Percentiles rank a stretch among this genome's conserved stretches.
These are phyloP conservation scores for Agonopterix subpropinquella DNA, from an alignment of 2,888 invertebrate genomes.

Conservation along the genomic window DNA sequence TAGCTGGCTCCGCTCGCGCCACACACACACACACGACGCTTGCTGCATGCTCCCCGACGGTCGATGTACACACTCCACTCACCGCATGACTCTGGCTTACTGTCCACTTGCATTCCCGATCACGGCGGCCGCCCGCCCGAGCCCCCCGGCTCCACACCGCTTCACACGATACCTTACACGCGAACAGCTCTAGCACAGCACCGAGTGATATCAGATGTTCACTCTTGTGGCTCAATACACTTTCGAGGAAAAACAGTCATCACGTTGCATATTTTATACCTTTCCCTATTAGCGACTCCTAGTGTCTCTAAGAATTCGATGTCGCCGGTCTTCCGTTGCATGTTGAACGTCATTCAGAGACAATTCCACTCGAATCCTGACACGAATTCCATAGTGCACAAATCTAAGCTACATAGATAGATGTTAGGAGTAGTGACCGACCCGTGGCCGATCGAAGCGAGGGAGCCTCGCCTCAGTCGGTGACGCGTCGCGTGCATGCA, in stretches of 20 bases:
- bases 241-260: slow-evolving; percentile 62
- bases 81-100: slow-evolving; percentile 67
- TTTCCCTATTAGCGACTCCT: slow-evolving; percentile 71
- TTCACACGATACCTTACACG: slow-evolving; percentile 69
- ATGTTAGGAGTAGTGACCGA: slow-evolving; percentile 48
- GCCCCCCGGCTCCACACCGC: slow-evolving; percentile 56
- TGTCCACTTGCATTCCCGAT: slow-evolving; percentile 73
- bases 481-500: slow-evolving; percentile 55
- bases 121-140: slow-evolving; percentile 57
- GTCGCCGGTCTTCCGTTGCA: slow-evolving; percentile 66
- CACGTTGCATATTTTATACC: slow-evolving; percentile 74
- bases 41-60: slow-evolving; percentile 59
- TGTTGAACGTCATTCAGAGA: slow-evolving; percentile 55
- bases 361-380: slow-evolving; percentile 45
- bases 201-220: slow-evolving; percentile 34
- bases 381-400: slow-evolving; percentile 56
- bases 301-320: slow-evolving; percentile 55
- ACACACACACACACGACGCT: slow-evolving; percentile 57
- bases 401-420: slow-evolving; percentile 38
- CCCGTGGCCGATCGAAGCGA: slow-evolving; percentile 34
- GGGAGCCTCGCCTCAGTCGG: slow-evolving; percentile 28
- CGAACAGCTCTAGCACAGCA: slow-evolving; percentile 67
- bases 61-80: slow-evolving; percentile 57
- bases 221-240: slow-evolving; percentile 58
- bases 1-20: slow-evolving; percentile 74